Evolutionary conservation across 2,888 invertebrate genomes (phyloP), one percentile per base, ranked within the genome.

Genomic region (Drepana falcataria): DNA sequence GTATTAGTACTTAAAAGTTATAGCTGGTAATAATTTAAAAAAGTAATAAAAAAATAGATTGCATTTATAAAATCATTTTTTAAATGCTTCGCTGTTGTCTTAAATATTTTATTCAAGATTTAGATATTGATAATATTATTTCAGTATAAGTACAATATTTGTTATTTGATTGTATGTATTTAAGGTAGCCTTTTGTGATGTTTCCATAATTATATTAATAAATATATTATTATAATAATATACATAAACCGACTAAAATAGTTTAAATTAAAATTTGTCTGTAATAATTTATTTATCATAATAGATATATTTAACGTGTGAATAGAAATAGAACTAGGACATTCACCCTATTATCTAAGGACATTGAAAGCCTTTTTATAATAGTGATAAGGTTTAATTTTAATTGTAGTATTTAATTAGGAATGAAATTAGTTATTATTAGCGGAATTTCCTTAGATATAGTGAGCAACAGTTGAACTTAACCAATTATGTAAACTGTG

Each of bases 361-460:
- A 35, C 6, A 59, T 56, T 57, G 55, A 59, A 67, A 64, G 63
- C 69, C 66, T 59, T 70, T 66, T 65, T 65, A 63, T 55, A 58
- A 63, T 68, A 69, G 59, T 62, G 59, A n/a, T 61, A 65, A 68
- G 63, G 49, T 55, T 51, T 61, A 59, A 56, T 57, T 58, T 55
- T 52, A n/a, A 53, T 54, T 55, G 53, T 57, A 53, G 49, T 51
- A 48, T 49, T 52, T 49, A 53, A 41, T 47, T 55, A 51, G 56
- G 7, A 48, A 48, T 53, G 53, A 59, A 57, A 59, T 53, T 53
- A 56, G 55, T 58, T 48, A 53, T 62, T 67, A 68, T 59, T 55
- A 61, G 56, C 68, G 65, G 60, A 67, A 63, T 62, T 71, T 76
- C 69, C 70, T 61, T 77, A 74, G 75, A 62, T 60, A 68, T 68